Percentiles rank a stretch among this genome's conserved stretches.
Conservation (phyloP, 2,113 vertebrate genomes). For the Euleptes europaea region DNA sequence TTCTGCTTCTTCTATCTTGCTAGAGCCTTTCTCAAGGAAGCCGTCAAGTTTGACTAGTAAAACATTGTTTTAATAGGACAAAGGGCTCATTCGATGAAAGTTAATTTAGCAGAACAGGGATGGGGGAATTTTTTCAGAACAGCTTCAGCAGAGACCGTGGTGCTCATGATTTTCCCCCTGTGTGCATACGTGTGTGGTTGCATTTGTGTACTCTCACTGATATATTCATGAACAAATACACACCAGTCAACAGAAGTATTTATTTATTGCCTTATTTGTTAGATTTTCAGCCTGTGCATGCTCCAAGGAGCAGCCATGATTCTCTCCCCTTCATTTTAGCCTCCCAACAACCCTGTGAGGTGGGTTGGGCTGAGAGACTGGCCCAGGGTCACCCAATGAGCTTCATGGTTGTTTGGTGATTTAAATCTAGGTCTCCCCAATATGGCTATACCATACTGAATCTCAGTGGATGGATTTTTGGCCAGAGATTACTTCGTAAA, state of each 20-base stretch:
- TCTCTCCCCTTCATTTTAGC: no score
- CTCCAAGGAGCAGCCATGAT: no score
- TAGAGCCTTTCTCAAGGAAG: background rate
- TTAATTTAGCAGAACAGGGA: constrained; percentile 10
- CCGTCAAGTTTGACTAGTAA: background rate
- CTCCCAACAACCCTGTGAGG: no score
- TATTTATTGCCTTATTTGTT: background rate
- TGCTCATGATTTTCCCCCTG: background rate
- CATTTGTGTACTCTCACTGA: background rate
- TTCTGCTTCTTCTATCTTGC: background rate
- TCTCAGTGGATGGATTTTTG: background rate
- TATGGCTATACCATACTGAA: background rate
- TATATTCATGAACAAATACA: background rate
- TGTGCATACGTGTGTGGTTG: background rate
- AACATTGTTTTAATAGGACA: background rate
- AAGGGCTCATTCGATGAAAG: background rate
- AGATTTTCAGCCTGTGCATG: background rate
- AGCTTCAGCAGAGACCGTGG: background rate
- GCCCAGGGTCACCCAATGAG: no score
- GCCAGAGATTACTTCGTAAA: background rate
- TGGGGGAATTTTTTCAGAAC: background rate
- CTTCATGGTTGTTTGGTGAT: no score
- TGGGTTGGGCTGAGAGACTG: no score
- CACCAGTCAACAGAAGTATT: background rate
- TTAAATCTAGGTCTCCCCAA: no score